Conservation (phyloP, 1,140 invertebrate genomes). For the Hyles vespertilio region DNA sequence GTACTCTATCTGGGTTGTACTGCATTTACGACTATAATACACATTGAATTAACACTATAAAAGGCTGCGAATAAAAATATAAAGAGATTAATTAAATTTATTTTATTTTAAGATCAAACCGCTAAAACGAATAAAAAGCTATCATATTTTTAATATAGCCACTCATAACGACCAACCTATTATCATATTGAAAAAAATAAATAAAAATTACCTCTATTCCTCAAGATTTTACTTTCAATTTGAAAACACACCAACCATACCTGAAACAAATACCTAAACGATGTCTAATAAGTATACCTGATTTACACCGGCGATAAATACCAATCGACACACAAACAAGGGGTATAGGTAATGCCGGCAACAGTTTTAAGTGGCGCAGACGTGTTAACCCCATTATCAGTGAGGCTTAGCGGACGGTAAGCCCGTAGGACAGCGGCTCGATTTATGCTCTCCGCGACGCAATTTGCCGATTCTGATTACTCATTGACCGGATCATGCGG, state of each 20-base stretch:
- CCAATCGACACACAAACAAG: background rate
- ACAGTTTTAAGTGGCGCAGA: slow-evolving; percentile 47
- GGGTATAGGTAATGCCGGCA: background rate
- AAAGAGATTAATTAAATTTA: too few species aligned
- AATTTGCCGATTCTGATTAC: slow-evolving; percentile 58
- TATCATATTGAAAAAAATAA: too few species aligned
- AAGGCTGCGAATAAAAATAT: too few species aligned
- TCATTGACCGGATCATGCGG: slow-evolving; percentile 42
- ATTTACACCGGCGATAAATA: slow-evolving; percentile 1
- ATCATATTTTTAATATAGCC: background rate
- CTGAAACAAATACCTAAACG: background rate
- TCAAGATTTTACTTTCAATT: too few species aligned
- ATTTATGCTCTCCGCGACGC: slow-evolving; percentile 54
- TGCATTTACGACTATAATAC: too few species aligned
- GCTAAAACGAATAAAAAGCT: background rate
- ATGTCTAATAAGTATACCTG: background rate
- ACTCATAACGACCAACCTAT: too few species aligned
- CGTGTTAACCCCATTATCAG: slow-evolving; percentile 66
- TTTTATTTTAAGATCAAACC: background rate
- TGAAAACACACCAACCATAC: too few species aligned
- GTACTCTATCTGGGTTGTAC: too few species aligned
- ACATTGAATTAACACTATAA: too few species aligned
- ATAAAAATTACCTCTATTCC: too few species aligned
- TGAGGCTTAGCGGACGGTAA: slow-evolving; percentile 52
- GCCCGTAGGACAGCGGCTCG: slow-evolving; percentile 42